Evolutionary conservation across 1,140 invertebrate genomes (phyloP).

Genomic region (Apis dorsata): DNA sequence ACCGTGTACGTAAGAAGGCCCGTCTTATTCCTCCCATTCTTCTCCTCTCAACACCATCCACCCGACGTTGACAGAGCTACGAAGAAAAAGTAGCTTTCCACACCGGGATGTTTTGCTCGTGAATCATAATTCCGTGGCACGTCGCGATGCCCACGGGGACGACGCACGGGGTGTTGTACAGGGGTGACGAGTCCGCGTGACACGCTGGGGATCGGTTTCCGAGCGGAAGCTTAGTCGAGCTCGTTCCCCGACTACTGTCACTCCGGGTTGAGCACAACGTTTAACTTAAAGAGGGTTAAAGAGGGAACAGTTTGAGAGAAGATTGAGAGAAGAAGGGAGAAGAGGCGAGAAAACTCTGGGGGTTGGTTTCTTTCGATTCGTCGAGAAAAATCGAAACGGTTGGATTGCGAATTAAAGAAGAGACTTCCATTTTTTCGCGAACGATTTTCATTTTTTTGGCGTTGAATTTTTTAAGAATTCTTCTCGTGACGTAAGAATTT

Average conservation of each 20-base stretch:
- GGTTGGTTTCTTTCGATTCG: background rate
- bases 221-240: constrained; percentile 29
- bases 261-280: constrained; percentile 35
- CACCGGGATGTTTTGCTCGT: constrained; percentile 61
- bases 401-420: background rate
- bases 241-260: constrained; percentile 23
- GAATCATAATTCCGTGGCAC: constrained; percentile 61
- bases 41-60: constrained; percentile 8
- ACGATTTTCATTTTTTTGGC: background rate
- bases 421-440: too few relatives aligned
- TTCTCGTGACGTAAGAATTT: background rate
- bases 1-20: constrained; percentile 26
- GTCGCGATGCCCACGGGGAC: constrained; percentile 18
- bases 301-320: too few relatives aligned
- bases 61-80: constrained; percentile 35
- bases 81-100: constrained; percentile 58
- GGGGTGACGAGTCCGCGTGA: constrained; percentile 21
- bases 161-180: constrained; percentile 6
- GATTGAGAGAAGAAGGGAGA: background rate
- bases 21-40: constrained; percentile 27
- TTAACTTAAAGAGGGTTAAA: constrained; percentile 37
- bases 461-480: background rate
- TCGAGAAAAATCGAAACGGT: background rate
- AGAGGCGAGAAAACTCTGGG: background rate
- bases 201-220: constrained; percentile 50